Base-by-base conservation (phyloP, 2,113 vertebrate genomes). In the Zosterops japonicus region DNA sequence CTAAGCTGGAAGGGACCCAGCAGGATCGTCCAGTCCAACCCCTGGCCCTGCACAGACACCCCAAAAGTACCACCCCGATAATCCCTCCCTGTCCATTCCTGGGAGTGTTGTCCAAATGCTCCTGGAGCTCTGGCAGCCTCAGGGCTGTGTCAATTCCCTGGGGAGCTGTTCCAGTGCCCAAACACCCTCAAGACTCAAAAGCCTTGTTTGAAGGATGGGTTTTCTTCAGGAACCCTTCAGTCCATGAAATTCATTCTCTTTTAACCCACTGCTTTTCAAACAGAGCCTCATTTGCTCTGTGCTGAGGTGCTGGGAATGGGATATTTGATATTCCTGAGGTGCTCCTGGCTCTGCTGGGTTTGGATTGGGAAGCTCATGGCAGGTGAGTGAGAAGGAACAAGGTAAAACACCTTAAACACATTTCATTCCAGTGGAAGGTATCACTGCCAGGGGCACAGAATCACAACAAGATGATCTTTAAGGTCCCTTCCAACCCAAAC, bases 71-170 rank as follows among this genome's bases (percentile, higher is more conserved):
- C 71, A 42, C 44, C 31, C n/a, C n/a, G n/a, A n/a, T n/a, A n/a
- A n/a, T n/a, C n/a, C n/a, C n/a, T n/a, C n/a, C n/a, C 61, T 39
- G 39, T 39, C 5, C 57, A 46, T 18, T 20, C 60, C 24, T 50
- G 35, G 2, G 42, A 67, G 60, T 0, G 0, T 3, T 44, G 16
- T 31, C 53, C 71, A 31, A 68, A 44, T 0, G 0, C 17, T 59
- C 17, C 14, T 86, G 52, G 11, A 86, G 44, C 35, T 85, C 7
- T 14, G 52, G 29, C 7, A 42, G 31, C 35, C 5, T 50, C 0
- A 11, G 46, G 21, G 2, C 0, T 4, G 11, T 50, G 2, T 0
- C 44, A 14, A 11, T 68, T 67, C 52, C 52, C 35, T 59, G 25
- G 13, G 36, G 44, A 59, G 13, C 44, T 14, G 39, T 39, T 39